phyloP scores from a whole-genome alignment of 1,140 invertebrate species.

The Drosophila asahinai region DNA sequence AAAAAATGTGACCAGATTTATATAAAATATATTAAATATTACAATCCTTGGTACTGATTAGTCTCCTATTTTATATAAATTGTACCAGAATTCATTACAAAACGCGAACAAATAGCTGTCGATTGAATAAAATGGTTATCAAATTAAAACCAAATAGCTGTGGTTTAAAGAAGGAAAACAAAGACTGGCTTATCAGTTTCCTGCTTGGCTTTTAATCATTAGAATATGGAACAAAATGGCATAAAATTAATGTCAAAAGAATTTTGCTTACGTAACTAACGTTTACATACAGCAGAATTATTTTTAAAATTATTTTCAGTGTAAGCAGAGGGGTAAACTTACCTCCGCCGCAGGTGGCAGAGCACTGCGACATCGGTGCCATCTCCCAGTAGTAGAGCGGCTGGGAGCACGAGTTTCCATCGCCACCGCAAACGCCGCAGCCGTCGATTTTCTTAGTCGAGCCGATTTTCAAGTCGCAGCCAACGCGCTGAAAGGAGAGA shows the following conservation, averaged over 20 bases:
- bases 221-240: no score
- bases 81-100: no score
- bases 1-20: conserved; percentile 3
- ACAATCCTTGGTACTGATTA: no score
- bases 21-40: no score
- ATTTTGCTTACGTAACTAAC: not conserved
- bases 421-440: conserved; percentile 96
- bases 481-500: conserved; percentile 90
- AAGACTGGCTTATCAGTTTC: no score
- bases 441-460: conserved; percentile 93
- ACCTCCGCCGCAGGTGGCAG: conserved; percentile 97
- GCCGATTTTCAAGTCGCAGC: conserved; percentile 94
- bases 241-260: not conserved
- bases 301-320: conserved; percentile 4
- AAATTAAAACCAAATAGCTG: not conserved
- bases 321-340: conserved; percentile 75
- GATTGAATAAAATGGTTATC: not conserved
- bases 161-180: no score
- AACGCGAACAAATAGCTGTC: no score
- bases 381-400: conserved; percentile 94
- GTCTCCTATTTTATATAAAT: no score
- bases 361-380: conserved; percentile 92
- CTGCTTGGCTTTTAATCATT: no score
- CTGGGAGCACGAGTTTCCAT: conserved; percentile 92
- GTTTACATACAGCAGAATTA: not conserved